These are phyloP conservation scores for Myiozetetes cayanensis DNA, from an alignment of 2,113 vertebrate genomes.

Conservation along the genomic window DNA sequence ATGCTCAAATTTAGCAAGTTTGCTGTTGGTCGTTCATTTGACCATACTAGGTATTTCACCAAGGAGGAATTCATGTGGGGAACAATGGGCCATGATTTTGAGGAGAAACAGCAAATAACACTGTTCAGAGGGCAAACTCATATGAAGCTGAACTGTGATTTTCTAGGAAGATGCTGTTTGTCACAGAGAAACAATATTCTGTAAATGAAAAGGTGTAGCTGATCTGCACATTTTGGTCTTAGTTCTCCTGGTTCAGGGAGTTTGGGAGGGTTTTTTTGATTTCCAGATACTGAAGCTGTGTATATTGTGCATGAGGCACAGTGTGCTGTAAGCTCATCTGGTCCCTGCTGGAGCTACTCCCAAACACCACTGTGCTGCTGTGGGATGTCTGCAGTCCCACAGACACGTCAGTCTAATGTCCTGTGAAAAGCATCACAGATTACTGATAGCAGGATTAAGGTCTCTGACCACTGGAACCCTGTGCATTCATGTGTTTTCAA, in stretches of 20 bases:
- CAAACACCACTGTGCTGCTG: neutral
- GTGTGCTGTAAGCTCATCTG: neutral
- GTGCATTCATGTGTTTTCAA: neutral
- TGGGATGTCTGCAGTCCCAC: neutral
- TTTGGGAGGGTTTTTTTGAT: neutral
- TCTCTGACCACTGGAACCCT: neutral
- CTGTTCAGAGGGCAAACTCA: neutral
- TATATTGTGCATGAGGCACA: neutral
- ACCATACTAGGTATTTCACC: constrained; percentile 26
- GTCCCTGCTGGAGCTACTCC: neutral
- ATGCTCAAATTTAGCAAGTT: neutral
- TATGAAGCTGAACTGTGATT: neutral
- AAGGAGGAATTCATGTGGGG: neutral
- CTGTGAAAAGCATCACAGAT: neutral
- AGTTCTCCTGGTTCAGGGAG: neutral
- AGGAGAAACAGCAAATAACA: neutral
- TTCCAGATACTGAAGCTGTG: neutral
- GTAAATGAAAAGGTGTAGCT: neutral
- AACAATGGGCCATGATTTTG: neutral
- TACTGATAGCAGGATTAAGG: neutral
- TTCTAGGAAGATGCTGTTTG: neutral
- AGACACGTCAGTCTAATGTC: neutral
- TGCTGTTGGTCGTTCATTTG: neutral
- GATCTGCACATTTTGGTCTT: neutral
- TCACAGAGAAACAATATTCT: neutral